phyloP scores from a whole-genome alignment of 2,797 vertebrate genomes.

The Pachyuromys duprasi region DNA sequence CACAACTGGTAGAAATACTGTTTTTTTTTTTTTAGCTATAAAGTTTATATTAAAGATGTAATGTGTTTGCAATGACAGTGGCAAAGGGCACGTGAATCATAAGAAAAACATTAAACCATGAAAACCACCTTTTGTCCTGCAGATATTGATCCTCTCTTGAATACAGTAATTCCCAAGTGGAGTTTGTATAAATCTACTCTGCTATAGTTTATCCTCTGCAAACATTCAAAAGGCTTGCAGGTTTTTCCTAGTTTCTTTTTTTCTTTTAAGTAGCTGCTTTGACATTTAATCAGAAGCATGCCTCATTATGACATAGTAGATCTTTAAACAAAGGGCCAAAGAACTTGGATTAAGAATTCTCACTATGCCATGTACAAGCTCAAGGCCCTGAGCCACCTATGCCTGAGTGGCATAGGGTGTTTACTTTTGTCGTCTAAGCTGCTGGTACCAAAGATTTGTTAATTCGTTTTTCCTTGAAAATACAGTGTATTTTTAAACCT shows the following conservation, averaged over 20 bases:
- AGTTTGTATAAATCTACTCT: constrained; percentile 52
- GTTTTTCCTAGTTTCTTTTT: constrained; percentile 26
- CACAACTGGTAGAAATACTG: constrained; percentile 28
- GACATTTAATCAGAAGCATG: constrained; percentile 59
- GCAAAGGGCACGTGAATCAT: constrained; percentile 52
- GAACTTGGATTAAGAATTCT: constrained; percentile 63
- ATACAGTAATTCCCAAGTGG: constrained; percentile 27
- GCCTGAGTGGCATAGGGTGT: neutral
- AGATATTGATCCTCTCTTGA: neutral
- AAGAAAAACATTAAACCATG: constrained; percentile 36
- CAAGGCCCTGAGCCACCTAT: neutral
- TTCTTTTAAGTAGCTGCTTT: constrained; percentile 50
- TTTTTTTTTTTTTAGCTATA: neutral
- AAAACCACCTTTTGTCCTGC: constrained; percentile 55
- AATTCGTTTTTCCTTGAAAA: constrained; percentile 55
- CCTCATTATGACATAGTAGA: constrained; percentile 28
- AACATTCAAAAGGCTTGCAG: constrained; percentile 37
- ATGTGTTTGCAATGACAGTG: constrained; percentile 25
- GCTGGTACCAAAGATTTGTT: constrained; percentile 7
- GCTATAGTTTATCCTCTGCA: constrained; percentile 55
- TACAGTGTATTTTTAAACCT: constrained; percentile 18
- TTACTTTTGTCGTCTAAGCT: constrained; percentile 48
- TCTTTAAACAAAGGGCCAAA: constrained; percentile 60
- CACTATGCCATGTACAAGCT: neutral
- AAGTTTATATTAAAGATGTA: constrained; percentile 33